Percentiles rank a stretch among this genome's conserved stretches.
Conservation (phyloP, 2,888 invertebrate genomes). For the Hartigia nigra region DNA sequence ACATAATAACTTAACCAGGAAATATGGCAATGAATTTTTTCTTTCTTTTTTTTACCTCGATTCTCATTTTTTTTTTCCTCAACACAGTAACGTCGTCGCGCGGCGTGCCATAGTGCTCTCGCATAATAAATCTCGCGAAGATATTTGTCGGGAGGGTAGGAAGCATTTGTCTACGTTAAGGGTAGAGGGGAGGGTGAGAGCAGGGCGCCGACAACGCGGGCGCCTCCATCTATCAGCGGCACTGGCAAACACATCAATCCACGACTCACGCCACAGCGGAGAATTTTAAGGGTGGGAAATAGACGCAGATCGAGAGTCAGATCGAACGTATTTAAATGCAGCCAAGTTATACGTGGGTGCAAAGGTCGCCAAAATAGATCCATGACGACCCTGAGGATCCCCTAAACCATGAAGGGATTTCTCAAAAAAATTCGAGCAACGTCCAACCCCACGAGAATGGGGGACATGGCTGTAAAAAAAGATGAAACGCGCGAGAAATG, state of each 20-base stretch:
- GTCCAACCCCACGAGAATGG: not conserved
- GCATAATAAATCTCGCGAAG: constrained; percentile 61
- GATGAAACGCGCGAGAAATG: not conserved
- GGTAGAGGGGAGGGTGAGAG: constrained; percentile 43
- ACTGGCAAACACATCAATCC: constrained; percentile 60
- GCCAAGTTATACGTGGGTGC: not conserved
- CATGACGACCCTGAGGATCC: not conserved
- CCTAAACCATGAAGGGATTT: not conserved
- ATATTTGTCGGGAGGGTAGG: constrained; percentile 53
- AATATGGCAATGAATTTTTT: not conserved
- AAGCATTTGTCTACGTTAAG: constrained; percentile 60
- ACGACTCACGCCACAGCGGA: constrained; percentile 51
- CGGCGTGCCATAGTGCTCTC: constrained; percentile 40
- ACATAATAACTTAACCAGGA: not conserved
- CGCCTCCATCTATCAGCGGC: constrained; percentile 60
- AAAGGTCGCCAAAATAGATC: not conserved
- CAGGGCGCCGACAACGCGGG: constrained; percentile 54
- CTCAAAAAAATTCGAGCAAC: not conserved
- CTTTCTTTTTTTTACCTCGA: not conserved
- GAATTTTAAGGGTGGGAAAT: constrained; percentile 51
- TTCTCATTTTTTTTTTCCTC: not conserved
- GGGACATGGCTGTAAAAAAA: not conserved
- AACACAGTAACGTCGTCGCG: constrained; percentile 35
- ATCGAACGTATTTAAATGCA: not conserved
- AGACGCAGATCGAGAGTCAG: constrained; percentile 27